Conservation (phyloP, 2,888 invertebrate species). For the Diabrotica balteata region DNA sequence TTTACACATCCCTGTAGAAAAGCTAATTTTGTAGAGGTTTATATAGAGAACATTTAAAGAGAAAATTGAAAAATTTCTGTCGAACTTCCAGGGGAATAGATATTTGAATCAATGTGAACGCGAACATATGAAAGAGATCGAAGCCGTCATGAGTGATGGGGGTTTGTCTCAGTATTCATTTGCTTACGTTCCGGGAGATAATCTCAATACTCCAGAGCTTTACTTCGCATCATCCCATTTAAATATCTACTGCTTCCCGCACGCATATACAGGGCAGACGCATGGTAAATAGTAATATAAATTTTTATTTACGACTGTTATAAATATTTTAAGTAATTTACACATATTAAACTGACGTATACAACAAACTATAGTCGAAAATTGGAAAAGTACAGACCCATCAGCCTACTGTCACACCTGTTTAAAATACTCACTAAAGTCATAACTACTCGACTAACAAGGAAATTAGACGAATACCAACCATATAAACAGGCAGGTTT, state of each 20-base stretch:
- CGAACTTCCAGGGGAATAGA: constrained; percentile 13
- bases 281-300: too few species aligned
- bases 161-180: constrained; percentile 29
- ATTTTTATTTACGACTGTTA: too few species aligned
- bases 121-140: constrained; percentile 28
- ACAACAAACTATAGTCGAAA: too few species aligned
- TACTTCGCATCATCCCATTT: constrained; percentile 7
- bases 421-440: too few species aligned
- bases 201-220: constrained; percentile 21
- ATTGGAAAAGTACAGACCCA: too few species aligned
- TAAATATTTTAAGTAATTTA: too few species aligned
- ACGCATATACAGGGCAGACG: background rate
- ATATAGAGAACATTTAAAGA: constrained; percentile 24
- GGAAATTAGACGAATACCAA: too few species aligned
- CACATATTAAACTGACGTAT: too few species aligned
- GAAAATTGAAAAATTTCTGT: constrained; percentile 26
- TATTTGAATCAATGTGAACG: constrained; percentile 22
- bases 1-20: too few species aligned
- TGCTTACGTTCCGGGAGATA: constrained; percentile 28
- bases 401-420: too few species aligned
- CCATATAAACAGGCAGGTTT: too few species aligned
- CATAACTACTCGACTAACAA: too few species aligned
- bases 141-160: constrained; percentile 23
- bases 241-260: constrained; percentile 6
- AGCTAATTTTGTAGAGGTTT: constrained; percentile 6